These are phyloP conservation scores for Meleagris gallopavo DNA, from an alignment of 2,113 vertebrate species.

Conservation along the genomic window DNA sequence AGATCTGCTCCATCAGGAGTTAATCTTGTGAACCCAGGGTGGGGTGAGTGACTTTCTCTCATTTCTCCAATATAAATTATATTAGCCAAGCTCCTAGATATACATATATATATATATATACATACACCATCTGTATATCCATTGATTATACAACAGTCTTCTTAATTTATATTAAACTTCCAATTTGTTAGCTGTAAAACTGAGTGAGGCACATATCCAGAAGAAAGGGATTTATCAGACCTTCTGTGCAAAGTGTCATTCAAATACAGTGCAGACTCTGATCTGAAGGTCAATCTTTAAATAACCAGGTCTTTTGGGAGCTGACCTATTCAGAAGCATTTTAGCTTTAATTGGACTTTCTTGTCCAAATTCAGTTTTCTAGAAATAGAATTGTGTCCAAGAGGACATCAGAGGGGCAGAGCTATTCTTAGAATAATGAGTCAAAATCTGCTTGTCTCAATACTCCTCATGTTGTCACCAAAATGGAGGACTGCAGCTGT, in stretches of 20 bases:
- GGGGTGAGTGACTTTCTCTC: no score
- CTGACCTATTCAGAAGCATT: constrained; percentile 1
- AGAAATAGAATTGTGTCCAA: constrained; percentile 18
- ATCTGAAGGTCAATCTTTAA: constrained; percentile 67
- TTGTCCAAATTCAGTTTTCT: constrained; percentile 23
- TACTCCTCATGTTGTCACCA: constrained; percentile 70
- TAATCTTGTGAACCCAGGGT: no score
- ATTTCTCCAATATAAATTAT: no score
- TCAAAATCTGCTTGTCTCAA: constrained; percentile 68
- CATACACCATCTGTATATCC: no score
- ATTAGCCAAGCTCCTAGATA: no score
- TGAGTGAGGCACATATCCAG: background rate
- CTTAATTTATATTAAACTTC: constrained; percentile 15
- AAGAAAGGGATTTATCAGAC: background rate
- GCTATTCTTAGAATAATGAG: constrained; percentile 64
- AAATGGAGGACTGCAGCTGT: constrained; percentile 63
- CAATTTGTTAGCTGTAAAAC: constrained; percentile 9
- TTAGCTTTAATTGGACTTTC: constrained; percentile 11
- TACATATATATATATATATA: no score
- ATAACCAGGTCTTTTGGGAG: constrained; percentile 36
- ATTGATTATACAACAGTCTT: no score
- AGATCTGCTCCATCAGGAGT: no score
- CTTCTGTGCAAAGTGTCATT: background rate
- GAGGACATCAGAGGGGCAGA: constrained; percentile 50
- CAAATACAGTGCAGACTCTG: constrained; percentile 21